Conservation (phyloP, 92 coral and sea anemone genomes). For the Palythoa grandiflora region DNA sequence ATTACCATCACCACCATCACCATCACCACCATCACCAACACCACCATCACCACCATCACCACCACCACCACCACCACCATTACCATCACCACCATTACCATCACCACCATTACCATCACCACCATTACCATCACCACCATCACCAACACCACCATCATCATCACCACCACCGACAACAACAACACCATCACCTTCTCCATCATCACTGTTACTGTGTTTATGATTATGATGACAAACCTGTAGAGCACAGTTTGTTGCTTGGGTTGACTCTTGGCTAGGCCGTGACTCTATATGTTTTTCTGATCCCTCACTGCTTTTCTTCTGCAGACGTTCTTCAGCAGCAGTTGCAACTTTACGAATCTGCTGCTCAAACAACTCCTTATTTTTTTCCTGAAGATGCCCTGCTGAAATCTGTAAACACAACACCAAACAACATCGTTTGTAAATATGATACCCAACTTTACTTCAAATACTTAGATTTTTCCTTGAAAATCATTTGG, state of each 20-base stretch:
- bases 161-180: too few relatives aligned
- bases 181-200: too few relatives aligned
- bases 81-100: background rate
- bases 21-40: too few relatives aligned
- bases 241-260: background rate
- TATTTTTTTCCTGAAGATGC: conserved; percentile 90
- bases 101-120: background rate
- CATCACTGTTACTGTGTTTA: background rate
- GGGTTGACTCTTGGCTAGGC: conserved; percentile 13
- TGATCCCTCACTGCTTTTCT: conserved; percentile 56
- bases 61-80: background rate
- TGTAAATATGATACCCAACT: too few relatives aligned
- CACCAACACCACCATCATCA: background rate
- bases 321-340: conserved; percentile 72
- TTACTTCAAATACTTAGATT: too few relatives aligned
- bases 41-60: too few relatives aligned
- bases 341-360: conserved; percentile 82
- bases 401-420: conserved; percentile 83
- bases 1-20: too few relatives aligned
- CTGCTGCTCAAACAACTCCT: conserved; percentile 86
- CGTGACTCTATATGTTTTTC: conserved; percentile 68
- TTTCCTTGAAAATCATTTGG: too few relatives aligned
- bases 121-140: background rate
- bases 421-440: background rate
- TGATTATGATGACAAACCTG: background rate